These are phyloP conservation scores for Crocidura indochinensis DNA, from an alignment of 2,797 vertebrate genomes.

Conservation along the genomic window DNA sequence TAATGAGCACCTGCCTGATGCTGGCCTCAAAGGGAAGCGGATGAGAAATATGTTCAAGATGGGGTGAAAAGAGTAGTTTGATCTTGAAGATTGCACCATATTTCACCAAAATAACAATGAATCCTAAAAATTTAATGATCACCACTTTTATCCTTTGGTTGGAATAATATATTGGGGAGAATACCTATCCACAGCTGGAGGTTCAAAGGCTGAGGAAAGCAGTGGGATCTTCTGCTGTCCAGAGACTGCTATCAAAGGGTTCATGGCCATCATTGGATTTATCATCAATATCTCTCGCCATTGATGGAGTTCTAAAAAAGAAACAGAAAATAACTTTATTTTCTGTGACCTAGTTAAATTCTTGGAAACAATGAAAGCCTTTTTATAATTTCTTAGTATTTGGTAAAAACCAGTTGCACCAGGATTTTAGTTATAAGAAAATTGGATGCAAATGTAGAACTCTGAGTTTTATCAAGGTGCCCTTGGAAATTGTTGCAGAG, in stretches of 20 bases:
- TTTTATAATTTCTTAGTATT: not conserved
- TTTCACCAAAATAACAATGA: not conserved
- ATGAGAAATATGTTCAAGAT: not conserved
- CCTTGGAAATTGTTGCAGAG: constrained; percentile 12
- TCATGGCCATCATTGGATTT: constrained; percentile 95
- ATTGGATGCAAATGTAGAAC: not conserved
- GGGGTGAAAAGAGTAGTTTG: not conserved
- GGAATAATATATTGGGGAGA: not conserved
- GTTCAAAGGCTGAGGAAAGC: constrained; percentile 93
- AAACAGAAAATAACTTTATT: constrained; percentile 65
- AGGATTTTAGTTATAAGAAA: not conserved
- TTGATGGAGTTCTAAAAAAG: constrained; percentile 94
- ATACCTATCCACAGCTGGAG: constrained; percentile 95
- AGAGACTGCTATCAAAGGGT: constrained; percentile 93
- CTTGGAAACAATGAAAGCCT: constrained; percentile 3
- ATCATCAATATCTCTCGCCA: constrained; percentile 95
- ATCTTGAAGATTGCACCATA: not conserved
- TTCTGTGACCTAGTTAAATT: constrained; percentile 42
- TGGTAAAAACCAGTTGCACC: constrained; percentile 28
- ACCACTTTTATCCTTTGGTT: not conserved
- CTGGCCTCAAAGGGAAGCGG: not conserved
- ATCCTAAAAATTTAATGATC: not conserved
- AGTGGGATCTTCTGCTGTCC: constrained; percentile 94
- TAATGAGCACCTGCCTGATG: not conserved
- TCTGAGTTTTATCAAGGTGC: not conserved